Conservation (phyloP, 2,888 invertebrate genomes). For the Diachrysia chrysitis region DNA sequence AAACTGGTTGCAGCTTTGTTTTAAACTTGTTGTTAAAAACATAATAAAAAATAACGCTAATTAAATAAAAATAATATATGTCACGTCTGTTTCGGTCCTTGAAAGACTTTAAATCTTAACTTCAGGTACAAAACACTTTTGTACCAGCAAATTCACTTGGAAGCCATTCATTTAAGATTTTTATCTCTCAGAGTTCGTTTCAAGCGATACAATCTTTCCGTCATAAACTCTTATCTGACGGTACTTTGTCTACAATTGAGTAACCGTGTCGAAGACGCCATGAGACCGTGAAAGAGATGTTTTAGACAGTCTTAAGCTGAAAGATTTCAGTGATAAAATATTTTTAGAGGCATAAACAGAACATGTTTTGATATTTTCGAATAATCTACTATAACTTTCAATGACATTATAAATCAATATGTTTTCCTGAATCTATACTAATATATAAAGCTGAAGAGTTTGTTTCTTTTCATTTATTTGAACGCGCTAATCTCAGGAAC, state of each 20-base stretch:
- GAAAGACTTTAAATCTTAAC: not conserved
- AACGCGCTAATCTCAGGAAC: too few species aligned
- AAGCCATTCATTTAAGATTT: conserved; percentile 34
- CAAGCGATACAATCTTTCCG: conserved; percentile 46
- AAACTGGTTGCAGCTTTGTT: too few species aligned
- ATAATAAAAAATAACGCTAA: too few species aligned
- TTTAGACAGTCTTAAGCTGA: conserved; percentile 17
- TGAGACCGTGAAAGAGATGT: conserved; percentile 51
- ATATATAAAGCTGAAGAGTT: too few species aligned
- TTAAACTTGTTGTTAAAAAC: too few species aligned
- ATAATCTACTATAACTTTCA: too few species aligned
- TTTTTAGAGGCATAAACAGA: too few species aligned
- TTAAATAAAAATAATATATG: too few species aligned
- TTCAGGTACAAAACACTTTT: conserved; percentile 21
- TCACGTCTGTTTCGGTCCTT: not conserved
- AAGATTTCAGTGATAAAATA: not conserved
- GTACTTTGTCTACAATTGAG: conserved; percentile 52
- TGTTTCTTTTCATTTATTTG: too few species aligned
- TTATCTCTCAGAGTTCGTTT: conserved; percentile 46
- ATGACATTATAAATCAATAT: too few species aligned
- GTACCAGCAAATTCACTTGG: conserved; percentile 28
- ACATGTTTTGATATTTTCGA: too few species aligned
- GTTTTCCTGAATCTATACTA: too few species aligned
- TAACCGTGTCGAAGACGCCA: conserved; percentile 41
- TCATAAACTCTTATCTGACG: conserved; percentile 53